phyloP scores from a whole-genome alignment of 2,888 invertebrate species.

The Agrochola macilenta region DNA sequence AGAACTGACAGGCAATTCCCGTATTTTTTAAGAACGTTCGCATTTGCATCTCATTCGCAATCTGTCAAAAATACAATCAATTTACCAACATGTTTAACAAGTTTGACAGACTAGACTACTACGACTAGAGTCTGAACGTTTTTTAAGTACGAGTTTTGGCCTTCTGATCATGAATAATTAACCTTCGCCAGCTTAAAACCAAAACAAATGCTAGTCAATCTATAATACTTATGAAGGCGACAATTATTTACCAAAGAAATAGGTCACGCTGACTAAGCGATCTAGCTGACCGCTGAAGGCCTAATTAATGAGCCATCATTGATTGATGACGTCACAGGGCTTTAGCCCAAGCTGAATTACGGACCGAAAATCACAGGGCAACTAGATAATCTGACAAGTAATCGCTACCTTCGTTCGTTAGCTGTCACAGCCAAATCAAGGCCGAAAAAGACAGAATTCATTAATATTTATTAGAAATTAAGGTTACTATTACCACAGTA shows the following conservation, averaged over 20 bases:
- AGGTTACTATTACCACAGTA: no score
- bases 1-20: no score
- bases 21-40: no score
- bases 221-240: slow-evolving; percentile 19
- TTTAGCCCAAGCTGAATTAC: slow-evolving; percentile 42
- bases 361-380: slow-evolving; percentile 51
- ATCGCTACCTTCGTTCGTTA: slow-evolving; percentile 33
- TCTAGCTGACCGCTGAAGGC: slow-evolving; percentile 25
- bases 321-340: slow-evolving; percentile 58
- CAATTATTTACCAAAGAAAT: slow-evolving; percentile 51
- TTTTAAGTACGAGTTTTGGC: no score
- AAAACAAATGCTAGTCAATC: slow-evolving; percentile 18
- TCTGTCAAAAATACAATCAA: no score
- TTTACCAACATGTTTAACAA: no score
- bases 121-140: no score
- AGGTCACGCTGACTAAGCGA: slow-evolving; percentile 44
- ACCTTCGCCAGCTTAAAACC: background rate
- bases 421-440: slow-evolving; percentile 24
- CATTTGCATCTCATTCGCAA: no score
- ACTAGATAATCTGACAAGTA: slow-evolving; percentile 45
- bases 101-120: no score
- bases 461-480: slow-evolving; percentile 46
- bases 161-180: no score
- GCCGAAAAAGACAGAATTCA: slow-evolving; percentile 8
- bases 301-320: slow-evolving; percentile 59